Evolutionary conservation across 2,113 vertebrate genomes (phyloP).

Genomic region (Parus major): DNA sequence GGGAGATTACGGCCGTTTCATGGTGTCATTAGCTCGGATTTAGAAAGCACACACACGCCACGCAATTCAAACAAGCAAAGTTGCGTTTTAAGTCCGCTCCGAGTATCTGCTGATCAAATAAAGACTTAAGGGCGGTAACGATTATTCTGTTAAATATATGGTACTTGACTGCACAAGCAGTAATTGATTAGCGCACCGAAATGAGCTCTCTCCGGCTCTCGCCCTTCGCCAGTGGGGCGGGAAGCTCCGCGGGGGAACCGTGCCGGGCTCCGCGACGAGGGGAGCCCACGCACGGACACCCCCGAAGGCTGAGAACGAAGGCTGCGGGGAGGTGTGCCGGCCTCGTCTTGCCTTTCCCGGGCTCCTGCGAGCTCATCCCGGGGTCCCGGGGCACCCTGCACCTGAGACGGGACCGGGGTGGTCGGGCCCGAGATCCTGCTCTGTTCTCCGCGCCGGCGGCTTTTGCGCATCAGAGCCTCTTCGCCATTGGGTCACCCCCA

Average conservation of each 20-base stretch:
- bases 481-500: too few species aligned
- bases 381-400: neutral
- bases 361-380: neutral
- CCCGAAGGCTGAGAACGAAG: neutral
- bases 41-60: conserved; percentile 34
- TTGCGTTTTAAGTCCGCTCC: conserved; percentile 70
- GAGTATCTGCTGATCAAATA: conserved; percentile 75
- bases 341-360: neutral
- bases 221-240: neutral
- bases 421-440: neutral
- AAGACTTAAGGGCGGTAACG: conserved; percentile 74
- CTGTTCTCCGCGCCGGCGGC: neutral
- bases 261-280: neutral
- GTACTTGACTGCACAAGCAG: conserved; percentile 72
- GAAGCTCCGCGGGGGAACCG: neutral
- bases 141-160: conserved; percentile 77
- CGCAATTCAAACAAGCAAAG: conserved; percentile 27
- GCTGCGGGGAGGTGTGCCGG: neutral
- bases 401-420: neutral
- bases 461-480: neutral
- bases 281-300: neutral
- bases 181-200: conserved; percentile 74
- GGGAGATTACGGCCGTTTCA: neutral
- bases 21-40: conserved; percentile 24
- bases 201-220: conserved; percentile 60